Conservation (phyloP, 2,797 vertebrate species). For the Amphiprion clarkii region DNA sequence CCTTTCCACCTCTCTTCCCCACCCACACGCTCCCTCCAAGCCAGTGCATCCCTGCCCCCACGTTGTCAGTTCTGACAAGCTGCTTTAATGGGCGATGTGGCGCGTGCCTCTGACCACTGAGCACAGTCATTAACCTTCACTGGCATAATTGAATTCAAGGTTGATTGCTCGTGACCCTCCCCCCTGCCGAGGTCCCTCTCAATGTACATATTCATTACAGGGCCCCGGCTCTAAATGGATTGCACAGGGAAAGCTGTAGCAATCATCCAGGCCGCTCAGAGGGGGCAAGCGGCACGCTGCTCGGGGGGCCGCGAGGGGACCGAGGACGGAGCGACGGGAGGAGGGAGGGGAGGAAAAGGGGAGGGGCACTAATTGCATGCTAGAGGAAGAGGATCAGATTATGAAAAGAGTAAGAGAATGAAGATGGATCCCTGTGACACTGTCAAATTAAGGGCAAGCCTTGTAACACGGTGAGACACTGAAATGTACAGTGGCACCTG, state of each 20-base stretch:
- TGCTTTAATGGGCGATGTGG: constrained; percentile 93
- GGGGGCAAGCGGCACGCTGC: constrained; percentile 67
- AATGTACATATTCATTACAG: constrained; percentile 99
- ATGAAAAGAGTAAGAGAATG: constrained; percentile 99
- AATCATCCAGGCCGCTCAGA: constrained; percentile 87
- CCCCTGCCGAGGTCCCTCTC: constrained; percentile 89
- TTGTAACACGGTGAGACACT: constrained; percentile 84
- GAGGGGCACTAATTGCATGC: constrained; percentile 99
- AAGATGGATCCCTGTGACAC: constrained; percentile 98
- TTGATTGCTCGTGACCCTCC: constrained; percentile 99
- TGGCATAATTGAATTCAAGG: constrained; percentile 99
- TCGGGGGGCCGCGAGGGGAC: constrained; percentile 66
- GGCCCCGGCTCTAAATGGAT: constrained; percentile 93
- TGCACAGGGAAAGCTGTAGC: constrained; percentile 97
- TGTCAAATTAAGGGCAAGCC: constrained; percentile 96
- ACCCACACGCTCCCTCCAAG: constrained; percentile 81
- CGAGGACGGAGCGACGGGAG: constrained; percentile 56
- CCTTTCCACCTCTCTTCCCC: constrained; percentile 51
- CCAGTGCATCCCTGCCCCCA: constrained; percentile 85
- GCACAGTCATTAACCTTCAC: constrained; percentile 99
- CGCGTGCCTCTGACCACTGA: constrained; percentile 96
- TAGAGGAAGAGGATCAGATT: constrained; percentile 98
- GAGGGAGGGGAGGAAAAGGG: constrained; percentile 66
- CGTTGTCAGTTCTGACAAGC: constrained; percentile 95
- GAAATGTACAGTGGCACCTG: constrained; percentile 88